Conservation (phyloP, 1,140 invertebrate species). For the Aphaenogaster floridana region DNA sequence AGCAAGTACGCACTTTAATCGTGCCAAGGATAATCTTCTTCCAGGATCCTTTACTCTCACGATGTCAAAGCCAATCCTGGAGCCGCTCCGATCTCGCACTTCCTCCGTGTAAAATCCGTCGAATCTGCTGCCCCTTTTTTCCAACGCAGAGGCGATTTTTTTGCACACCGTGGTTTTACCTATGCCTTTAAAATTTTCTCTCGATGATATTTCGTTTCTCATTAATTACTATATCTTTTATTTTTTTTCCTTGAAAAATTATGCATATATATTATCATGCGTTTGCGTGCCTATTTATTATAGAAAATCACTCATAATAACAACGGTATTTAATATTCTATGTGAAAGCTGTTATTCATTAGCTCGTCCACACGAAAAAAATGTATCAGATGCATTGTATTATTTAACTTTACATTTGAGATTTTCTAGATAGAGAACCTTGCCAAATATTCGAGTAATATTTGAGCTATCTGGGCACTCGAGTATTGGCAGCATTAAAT, state of each 20-base stretch:
- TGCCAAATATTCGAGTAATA: constrained; percentile 20
- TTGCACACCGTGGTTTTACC: constrained; percentile 90
- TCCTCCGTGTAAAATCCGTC: constrained; percentile 90
- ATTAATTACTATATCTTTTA: not conserved
- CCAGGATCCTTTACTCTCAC: constrained; percentile 85
- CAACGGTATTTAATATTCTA: not conserved
- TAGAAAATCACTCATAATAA: not conserved
- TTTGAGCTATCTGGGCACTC: not conserved
- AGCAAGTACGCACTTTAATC: constrained; percentile 83
- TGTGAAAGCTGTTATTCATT: not conserved
- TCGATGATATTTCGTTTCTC: not conserved
- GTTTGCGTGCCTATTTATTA: not conserved
- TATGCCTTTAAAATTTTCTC: constrained; percentile 84
- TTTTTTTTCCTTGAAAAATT: not conserved
- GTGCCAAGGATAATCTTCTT: constrained; percentile 85
- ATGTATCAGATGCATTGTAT: constrained; percentile 6
- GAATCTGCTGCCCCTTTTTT: constrained; percentile 79
- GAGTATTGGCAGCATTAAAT: not conserved
- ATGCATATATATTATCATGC: not conserved
- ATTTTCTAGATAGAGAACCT: not conserved
- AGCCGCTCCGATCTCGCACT: constrained; percentile 83
- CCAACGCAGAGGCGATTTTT: constrained; percentile 84
- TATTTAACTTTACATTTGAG: not conserved
- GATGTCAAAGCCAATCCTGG: constrained; percentile 89
- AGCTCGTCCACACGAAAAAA: not conserved